A percentile compares a stretch with the other conserved stretches of the same genome.
Conservation (phyloP, 2,888 invertebrate species). For the Caenorhabditis auriculariae region DNA sequence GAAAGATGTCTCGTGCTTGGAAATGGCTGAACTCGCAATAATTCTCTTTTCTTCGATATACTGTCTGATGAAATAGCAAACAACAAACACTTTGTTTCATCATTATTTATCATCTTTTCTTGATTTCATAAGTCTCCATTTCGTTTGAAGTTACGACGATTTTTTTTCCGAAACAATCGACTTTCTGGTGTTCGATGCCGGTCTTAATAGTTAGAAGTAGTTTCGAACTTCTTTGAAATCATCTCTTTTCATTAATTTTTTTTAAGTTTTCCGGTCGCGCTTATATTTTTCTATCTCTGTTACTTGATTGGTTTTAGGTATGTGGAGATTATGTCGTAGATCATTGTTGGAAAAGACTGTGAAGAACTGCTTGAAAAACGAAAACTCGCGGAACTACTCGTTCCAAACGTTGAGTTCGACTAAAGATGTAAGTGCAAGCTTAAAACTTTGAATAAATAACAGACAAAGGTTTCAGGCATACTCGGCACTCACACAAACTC, state of each 20-base stretch:
- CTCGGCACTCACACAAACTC: conserved; percentile 21
- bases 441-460: too few relatives aligned
- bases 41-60: too few relatives aligned
- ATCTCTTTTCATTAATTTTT: background rate
- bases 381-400: conserved; percentile 7
- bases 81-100: too few relatives aligned
- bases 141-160: too few relatives aligned
- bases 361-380: conserved; percentile 7
- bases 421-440: too few relatives aligned
- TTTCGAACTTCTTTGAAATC: background rate
- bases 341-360: conserved; percentile 15
- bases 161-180: background rate
- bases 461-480: too few relatives aligned
- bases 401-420: conserved; percentile 8
- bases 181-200: background rate
- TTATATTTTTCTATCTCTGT: background rate
- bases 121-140: too few relatives aligned
- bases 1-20: too few relatives aligned
- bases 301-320: conserved; percentile 13
- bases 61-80: too few relatives aligned
- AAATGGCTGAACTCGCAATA: too few relatives aligned
- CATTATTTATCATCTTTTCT: too few relatives aligned
- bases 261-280: background rate
- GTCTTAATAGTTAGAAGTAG: background rate
- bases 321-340: conserved; percentile 34